Conservation (phyloP, 2,113 vertebrate species). For the human (Homo sapiens) region GRCh38 chr2:100096001-100096500, state of each 20-base stretch:
- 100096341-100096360: constrained; percentile 48
- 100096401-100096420: constrained; percentile 42
- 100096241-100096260: background rate
- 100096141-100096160: background rate
- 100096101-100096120: background rate
- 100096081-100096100: background rate
- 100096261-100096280: background rate
- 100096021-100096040: background rate
- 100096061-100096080: background rate
- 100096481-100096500: background rate
- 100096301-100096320: constrained; percentile 57
- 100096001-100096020: background rate
- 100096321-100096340: constrained; percentile 49
- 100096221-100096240: background rate
- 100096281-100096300: constrained; percentile 42
- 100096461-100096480: background rate
- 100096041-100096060: background rate
- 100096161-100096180: background rate
- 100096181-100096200: background rate
- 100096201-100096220: background rate
- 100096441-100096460: constrained; percentile 18
- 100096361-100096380: constrained; percentile 61
- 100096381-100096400: constrained; percentile 58
- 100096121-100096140: background rate
- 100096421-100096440: constrained; percentile 61